Percentiles rank a stretch among this genome's conserved stretches.
phyloP scores from a whole-genome alignment of 2,888 invertebrate species.

The Zeuzera pyrina region DNA sequence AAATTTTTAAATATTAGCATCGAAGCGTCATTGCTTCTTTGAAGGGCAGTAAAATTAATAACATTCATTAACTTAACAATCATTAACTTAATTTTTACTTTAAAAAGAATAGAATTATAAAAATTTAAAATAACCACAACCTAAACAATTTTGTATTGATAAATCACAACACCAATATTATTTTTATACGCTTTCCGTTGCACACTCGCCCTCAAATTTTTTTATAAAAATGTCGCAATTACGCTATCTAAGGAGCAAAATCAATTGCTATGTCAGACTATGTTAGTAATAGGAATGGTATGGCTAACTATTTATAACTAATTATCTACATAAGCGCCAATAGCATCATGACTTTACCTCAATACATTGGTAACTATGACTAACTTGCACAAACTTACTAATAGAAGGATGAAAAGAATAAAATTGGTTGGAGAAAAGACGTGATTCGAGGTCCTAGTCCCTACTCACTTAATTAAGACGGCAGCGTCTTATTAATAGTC shows the following conservation, averaged over 20 bases:
- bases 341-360: neutral
- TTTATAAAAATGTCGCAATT: constrained; percentile 8
- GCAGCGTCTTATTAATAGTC: too few species aligned
- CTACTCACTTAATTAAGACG: too few species aligned
- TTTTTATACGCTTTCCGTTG: constrained; percentile 24
- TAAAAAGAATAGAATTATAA: constrained; percentile 14
- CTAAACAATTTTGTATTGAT: constrained; percentile 20
- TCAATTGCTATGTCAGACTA: constrained; percentile 23
- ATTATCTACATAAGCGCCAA: constrained; percentile 24
- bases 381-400: too few species aligned
- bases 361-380: too few species aligned
- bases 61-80: too few species aligned
- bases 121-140: constrained; percentile 32
- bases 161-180: constrained; percentile 27
- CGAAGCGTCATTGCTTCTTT: too few species aligned
- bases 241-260: constrained; percentile 24
- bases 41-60: too few species aligned
- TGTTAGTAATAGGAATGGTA: constrained; percentile 27
- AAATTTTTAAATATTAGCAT: too few species aligned
- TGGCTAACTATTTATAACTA: constrained; percentile 19
- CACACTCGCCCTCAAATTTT: constrained; percentile 30
- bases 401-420: too few species aligned
- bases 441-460: too few species aligned
- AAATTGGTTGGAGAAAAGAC: too few species aligned
- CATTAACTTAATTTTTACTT: constrained; percentile 19